Base-by-base conservation (phyloP, 2,888 invertebrate genomes). In the Eupithecia insigniata region DNA sequence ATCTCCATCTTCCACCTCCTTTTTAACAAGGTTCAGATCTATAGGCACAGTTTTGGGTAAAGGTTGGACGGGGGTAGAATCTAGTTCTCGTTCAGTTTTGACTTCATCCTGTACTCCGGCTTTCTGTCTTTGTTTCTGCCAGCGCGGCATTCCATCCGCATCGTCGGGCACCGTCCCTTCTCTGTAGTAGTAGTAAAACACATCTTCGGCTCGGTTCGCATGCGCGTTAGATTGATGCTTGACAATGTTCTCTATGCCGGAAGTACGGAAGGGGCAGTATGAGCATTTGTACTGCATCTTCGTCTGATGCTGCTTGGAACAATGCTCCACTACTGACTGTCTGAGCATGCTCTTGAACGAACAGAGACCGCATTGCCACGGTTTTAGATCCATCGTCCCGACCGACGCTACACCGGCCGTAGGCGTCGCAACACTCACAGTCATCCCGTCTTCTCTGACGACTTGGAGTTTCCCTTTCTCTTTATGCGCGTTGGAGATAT, bases 291-390 rank as follows among this genome's bases (percentile, higher is more conserved):
- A 97, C 78, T 97, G 97, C 81, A 95, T 94, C 73, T 95, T 96
- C 2, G 96, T 95, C 39, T 95, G 93, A 83, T 98, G 98, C 10
- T 87, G 82, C 43, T 89, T 90, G 0, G 88, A 83, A 43, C 95
- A 95, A 82, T 97, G 97, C 0, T 92, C 90, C 0, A 92, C 89
- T 43, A 96, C 95, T 64, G 96, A 96, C 0, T 93, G 92, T 32
- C 96, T 95, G 0, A 95, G 95, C 75, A 94, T 89, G 76, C 95
- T 95, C 71, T 95, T 95, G 80, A 94, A 95, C 66, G 95, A 94
- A 81, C 97, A 97, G 36, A 96, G 84, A 22, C 96, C 96, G 82
- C 97, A 97, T 72, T 95, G 95, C 97, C 97, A 97, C 1, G 95
- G 95, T 80, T 96, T 96, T 12, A 95, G 85, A 78, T 96, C 95